Percentiles rank a stretch among this genome's conserved stretches.
phyloP scores from a whole-genome alignment of 2,797 vertebrate genomes.

The Antrozous pallidus region DNA sequence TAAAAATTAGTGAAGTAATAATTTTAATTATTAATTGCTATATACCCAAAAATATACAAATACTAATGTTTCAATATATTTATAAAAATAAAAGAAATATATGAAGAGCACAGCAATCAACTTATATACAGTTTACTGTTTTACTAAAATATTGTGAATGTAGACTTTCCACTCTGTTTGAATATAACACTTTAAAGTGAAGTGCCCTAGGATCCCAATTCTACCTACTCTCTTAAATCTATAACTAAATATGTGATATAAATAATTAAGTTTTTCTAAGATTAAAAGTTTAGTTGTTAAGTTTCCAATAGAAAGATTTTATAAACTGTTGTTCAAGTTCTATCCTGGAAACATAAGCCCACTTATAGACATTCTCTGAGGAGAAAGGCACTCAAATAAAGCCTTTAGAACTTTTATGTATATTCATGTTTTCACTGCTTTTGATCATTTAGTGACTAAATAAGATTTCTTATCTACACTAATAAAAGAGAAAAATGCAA shows the following conservation, averaged over 20 bases:
- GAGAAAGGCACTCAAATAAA: constrained; percentile 29
- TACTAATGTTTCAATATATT: background rate
- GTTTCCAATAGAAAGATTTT: constrained; percentile 27
- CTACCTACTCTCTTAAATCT: constrained; percentile 40
- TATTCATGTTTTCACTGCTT: background rate
- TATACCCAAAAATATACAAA: background rate
- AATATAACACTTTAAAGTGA: constrained; percentile 12
- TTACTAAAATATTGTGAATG: constrained; percentile 36
- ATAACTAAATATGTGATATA: constrained; percentile 39
- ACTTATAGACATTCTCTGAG: constrained; percentile 30
- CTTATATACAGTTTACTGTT: background rate
- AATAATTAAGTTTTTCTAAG: constrained; percentile 24
- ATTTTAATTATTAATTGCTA: background rate
- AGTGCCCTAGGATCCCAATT: background rate
- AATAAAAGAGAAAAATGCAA: too few species aligned
- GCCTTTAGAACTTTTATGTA: background rate
- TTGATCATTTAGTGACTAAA: background rate
- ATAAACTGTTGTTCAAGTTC: constrained; percentile 39
- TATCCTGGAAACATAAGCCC: constrained; percentile 37
- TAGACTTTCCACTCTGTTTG: constrained; percentile 42
- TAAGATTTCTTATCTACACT: background rate
- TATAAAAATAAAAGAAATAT: background rate
- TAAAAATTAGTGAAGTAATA: background rate
- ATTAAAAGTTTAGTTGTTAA: constrained; percentile 4
- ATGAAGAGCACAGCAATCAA: background rate